Evolutionary conservation across 2,797 vertebrate species (phyloP).

Genomic region (Petrocephalus sullivani): DNA sequence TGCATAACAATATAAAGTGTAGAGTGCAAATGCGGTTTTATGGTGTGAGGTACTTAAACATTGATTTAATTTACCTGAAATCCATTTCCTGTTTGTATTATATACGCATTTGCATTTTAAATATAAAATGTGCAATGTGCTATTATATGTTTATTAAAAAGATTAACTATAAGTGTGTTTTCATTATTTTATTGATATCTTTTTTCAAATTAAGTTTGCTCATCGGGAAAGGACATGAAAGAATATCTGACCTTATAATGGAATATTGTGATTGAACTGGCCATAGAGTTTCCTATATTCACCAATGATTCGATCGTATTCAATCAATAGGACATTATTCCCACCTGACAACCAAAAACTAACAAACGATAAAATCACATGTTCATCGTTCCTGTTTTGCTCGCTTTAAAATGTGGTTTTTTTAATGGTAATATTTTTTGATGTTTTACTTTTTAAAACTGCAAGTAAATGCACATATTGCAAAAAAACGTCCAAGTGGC

Average conservation of each 20-base stretch:
- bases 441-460: background rate
- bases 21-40: background rate
- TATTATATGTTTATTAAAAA: background rate
- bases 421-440: background rate
- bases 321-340: constrained; percentile 9
- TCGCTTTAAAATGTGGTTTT: background rate
- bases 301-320: constrained; percentile 1
- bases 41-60: background rate
- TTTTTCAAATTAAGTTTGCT: background rate
- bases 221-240: background rate
- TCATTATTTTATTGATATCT: background rate
- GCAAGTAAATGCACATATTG: background rate
- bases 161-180: constrained; percentile 6
- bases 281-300: background rate
- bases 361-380: background rate
- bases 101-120: background rate
- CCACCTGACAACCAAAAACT: background rate
- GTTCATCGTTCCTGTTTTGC: background rate
- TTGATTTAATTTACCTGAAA: background rate
- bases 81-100: background rate
- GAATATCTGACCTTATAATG: background rate
- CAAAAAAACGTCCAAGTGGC: background rate
- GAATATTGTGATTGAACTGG: background rate
- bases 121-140: constrained; percentile 7
- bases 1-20: background rate